Conservation (phyloP, 2,888 invertebrate genomes). For the Agonopterix arenella region DNA sequence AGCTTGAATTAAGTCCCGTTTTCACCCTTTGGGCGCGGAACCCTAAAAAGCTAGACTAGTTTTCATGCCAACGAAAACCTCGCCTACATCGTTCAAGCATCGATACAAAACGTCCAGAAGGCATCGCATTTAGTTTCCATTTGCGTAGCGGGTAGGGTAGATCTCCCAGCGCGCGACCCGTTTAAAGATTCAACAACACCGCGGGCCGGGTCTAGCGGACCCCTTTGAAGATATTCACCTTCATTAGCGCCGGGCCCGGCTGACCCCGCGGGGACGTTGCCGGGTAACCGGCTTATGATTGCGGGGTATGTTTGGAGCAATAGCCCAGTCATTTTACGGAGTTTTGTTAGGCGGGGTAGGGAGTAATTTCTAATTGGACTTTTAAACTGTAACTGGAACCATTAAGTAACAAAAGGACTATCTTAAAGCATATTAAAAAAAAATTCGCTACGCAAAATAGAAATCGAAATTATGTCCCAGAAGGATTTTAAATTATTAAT, state of each 20-base stretch:
- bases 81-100: neutral
- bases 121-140: constrained; percentile 17
- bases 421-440: too few species aligned
- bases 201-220: constrained; percentile 52
- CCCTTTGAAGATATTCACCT: constrained; percentile 71
- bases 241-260: constrained; percentile 61
- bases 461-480: too few species aligned
- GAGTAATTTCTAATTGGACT: too few species aligned
- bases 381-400: too few species aligned
- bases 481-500: too few species aligned
- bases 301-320: neutral
- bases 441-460: too few species aligned
- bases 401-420: too few species aligned
- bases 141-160: constrained; percentile 39
- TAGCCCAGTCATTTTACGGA: too few species aligned
- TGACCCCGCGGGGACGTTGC: constrained; percentile 48
- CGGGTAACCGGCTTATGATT: constrained; percentile 9
- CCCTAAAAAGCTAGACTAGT: neutral
- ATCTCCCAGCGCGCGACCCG: constrained; percentile 29
- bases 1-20: too few species aligned
- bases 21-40: too few species aligned
- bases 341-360: too few species aligned
- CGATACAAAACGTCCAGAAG: neutral
- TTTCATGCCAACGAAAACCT: neutral
- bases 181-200: constrained; percentile 69